Evolutionary conservation across 2,113 vertebrate species (phyloP), one percentile per base, ranked within the genome.

Genomic region (Sylvia atricapilla): DNA sequence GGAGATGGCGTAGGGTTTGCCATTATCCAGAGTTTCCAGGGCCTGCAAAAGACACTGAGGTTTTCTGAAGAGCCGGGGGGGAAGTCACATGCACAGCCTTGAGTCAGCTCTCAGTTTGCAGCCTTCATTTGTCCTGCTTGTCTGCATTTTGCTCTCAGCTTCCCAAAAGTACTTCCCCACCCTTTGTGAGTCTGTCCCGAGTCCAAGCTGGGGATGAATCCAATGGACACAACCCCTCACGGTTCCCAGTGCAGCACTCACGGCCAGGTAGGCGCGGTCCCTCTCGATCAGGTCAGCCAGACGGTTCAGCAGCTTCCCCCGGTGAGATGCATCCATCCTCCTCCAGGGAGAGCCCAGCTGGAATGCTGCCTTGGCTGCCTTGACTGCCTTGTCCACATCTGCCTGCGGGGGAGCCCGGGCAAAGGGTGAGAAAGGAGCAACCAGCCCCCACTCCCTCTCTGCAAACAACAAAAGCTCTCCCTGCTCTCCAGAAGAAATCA

Each of bases 1-100:
- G 88, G 99, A 63, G 52, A 98, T 49, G 8, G 98, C 89, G 2
- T 99, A 99, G 0, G 99, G 99, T 89, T 99, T 99, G 87, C 99
- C 99, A 5, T 99, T 99, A 95, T 99, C 99, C 94, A 99, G 96
- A 7, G 99, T 99, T 96, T 99, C 99, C 96, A 99, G 97, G 2
- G 99, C 99, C 99, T 99, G 80, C 63, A 52, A 68, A 77, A 78
- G 84, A 62, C 31, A 43, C 3, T 0, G 27, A 64, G 23, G 12
- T 5, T 33, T 10, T 37, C 60, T 84, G 87, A 87, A 17, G 82
- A 53, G 8, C 0, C 1, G 6, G 37, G 18, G 62, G 59, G 39
- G 20, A 79, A 24, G 12, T 28, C 31, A 11, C 2, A 0, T 1
- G 0, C 1, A 3, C 1, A 13, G 41, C 50, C 35, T 28, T 1